phyloP scores from a whole-genome alignment of 2,797 vertebrate genomes.

The Tenualosa ilisha region DNA sequence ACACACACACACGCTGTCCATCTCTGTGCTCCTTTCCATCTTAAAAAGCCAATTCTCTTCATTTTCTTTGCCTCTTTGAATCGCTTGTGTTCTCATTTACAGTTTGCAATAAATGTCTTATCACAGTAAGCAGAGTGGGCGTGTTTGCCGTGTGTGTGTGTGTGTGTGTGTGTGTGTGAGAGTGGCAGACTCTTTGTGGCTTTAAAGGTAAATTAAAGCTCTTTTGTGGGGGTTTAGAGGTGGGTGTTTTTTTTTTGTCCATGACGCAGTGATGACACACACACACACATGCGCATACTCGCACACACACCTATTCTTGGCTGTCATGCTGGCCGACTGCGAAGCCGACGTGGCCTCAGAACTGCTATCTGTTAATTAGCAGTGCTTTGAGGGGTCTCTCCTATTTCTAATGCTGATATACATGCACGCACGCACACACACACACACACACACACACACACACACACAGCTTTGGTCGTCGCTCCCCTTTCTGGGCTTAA shows the following conservation, averaged over 20 bases:
- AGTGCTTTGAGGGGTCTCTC: slow-evolving; percentile 53
- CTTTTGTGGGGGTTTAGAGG: slow-evolving; percentile 24
- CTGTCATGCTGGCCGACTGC: slow-evolving; percentile 42
- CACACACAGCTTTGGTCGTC: background rate
- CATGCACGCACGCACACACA: background rate
- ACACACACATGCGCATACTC: background rate
- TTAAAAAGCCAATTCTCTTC: slow-evolving; percentile 32
- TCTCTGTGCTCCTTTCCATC: background rate
- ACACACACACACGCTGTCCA: background rate
- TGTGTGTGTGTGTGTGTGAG: background rate
- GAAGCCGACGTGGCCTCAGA: slow-evolving; percentile 51
- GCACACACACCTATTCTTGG: slow-evolving; percentile 33
- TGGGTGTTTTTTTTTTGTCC: background rate
- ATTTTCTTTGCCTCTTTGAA: slow-evolving; percentile 44
- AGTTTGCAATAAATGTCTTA: slow-evolving; percentile 52
- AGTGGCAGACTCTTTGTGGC: background rate
- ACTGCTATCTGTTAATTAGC: slow-evolving; percentile 66
- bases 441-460: background rate
- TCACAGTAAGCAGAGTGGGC: slow-evolving; percentile 29
- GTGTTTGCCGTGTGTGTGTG: slow-evolving; percentile 28
- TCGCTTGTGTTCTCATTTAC: slow-evolving; percentile 49
- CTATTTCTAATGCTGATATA: background rate
- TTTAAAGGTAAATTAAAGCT: slow-evolving; percentile 45
- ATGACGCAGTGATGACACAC: slow-evolving; percentile 46
- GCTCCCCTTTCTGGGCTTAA: slow-evolving; percentile 41